These are phyloP conservation scores for Stichodactyla helianthus DNA, from an alignment of 64 coral and sea anemone genomes.

Conservation along the genomic window DNA sequence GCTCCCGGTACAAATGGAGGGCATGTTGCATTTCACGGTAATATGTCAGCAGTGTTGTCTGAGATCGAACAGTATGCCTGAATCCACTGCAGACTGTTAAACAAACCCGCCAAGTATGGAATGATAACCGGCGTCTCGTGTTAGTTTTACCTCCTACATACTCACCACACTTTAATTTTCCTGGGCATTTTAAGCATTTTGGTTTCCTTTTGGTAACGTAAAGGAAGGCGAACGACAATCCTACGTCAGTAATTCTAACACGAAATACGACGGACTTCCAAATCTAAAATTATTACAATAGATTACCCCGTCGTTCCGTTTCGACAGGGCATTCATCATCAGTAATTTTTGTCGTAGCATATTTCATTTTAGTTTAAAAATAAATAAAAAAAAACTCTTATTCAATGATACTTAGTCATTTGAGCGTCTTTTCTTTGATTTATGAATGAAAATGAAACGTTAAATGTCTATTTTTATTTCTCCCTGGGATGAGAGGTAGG, in stretches of 20 bases:
- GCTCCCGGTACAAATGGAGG: not conserved
- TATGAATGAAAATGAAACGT: not conserved
- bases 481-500: not conserved
- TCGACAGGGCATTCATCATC: not conserved
- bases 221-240: not conserved
- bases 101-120: not conserved
- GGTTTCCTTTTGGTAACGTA: not conserved
- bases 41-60: not conserved
- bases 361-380: not conserved
- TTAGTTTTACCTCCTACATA: not conserved
- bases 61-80: not conserved
- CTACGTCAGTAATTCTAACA: not conserved
- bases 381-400: not conserved
- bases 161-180: not conserved
- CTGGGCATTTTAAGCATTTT: not conserved
- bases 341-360: not conserved
- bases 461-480: not conserved
- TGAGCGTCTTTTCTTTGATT: not conserved
- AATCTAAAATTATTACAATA: not conserved
- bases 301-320: not conserved
- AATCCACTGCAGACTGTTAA: not conserved
- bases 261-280: not conserved
- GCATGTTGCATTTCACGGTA: not conserved
- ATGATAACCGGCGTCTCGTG: not conserved
- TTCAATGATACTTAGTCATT: not conserved